These are phyloP conservation scores for Drosophila kepulauana DNA, from an alignment of 1,140 invertebrate species.

Conservation along the genomic window DNA sequence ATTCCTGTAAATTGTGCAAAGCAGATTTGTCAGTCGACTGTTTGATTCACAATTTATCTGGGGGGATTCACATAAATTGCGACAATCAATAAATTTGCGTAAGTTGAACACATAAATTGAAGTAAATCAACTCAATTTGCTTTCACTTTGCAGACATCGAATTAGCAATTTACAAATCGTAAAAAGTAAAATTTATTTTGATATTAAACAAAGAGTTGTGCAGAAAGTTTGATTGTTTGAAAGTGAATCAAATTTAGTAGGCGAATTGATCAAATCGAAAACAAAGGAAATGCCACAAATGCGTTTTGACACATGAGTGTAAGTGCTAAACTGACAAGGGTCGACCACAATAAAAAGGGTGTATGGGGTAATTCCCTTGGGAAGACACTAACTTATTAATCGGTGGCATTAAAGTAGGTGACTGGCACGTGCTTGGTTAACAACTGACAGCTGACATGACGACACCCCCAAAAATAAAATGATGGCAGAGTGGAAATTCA, in stretches of 20 bases:
- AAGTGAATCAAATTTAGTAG: background rate
- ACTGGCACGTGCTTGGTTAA: constrained; percentile 20
- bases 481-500: background rate
- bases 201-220: background rate
- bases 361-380: background rate
- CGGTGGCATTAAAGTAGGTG: constrained; percentile 8
- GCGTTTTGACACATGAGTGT: constrained; percentile 23
- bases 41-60: constrained; percentile 11
- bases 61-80: background rate
- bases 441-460: constrained; percentile 29
- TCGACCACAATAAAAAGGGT: constrained; percentile 7
- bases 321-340: constrained; percentile 35
- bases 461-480: background rate
- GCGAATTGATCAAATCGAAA: background rate
- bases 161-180: background rate
- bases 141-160: background rate
- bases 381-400: constrained; percentile 1
- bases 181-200: background rate
- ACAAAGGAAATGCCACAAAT: constrained; percentile 10
- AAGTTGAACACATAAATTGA: background rate
- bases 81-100: constrained; percentile 15
- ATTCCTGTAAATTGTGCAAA: constrained; percentile 22
- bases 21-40: constrained; percentile 4
- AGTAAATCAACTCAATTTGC: background rate
- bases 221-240: background rate